These are phyloP conservation scores for Aradophagus sp. DNA, from an alignment of 1,140 invertebrate genomes.

Conservation along the genomic window DNA sequence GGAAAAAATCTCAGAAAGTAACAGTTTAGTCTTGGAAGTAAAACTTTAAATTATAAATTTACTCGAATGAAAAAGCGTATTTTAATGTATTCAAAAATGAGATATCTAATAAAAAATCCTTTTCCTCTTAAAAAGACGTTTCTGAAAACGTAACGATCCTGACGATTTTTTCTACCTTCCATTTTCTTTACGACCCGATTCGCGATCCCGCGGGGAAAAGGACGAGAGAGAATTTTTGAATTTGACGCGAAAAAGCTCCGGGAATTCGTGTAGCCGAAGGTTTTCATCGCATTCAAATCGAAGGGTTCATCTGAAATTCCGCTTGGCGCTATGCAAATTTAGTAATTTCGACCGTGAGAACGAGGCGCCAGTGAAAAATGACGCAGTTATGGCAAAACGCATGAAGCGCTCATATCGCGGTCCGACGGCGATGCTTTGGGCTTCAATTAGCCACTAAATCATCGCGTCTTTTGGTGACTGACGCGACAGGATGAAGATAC, in stretches of 20 bases:
- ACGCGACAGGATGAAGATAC: not conserved
- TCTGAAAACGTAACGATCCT: no score
- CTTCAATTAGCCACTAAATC: slow-evolving; percentile 32
- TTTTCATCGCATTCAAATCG: slow-evolving; percentile 19
- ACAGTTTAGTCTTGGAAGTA: no score
- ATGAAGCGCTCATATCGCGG: slow-evolving; percentile 16
- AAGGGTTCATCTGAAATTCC: slow-evolving; percentile 42
- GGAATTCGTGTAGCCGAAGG: slow-evolving; percentile 9
- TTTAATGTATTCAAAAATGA: no score
- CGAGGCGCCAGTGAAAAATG: slow-evolving; percentile 40
- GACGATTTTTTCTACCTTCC: no score
- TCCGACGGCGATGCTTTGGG: slow-evolving; percentile 1
- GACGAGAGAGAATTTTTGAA: slow-evolving; percentile 15
- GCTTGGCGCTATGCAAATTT: slow-evolving; percentile 47
- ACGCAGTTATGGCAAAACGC: slow-evolving; percentile 29
- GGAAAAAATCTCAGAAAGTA: no score
- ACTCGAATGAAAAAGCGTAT: no score
- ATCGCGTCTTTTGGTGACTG: slow-evolving; percentile 13
- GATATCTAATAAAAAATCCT: no score
- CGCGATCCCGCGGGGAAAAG: no score
- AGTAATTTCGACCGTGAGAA: slow-evolving; percentile 36
- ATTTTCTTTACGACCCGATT: no score
- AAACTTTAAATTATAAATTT: no score
- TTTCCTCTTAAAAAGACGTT: no score
- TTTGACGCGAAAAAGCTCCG: slow-evolving; percentile 2